These are phyloP conservation scores for Corydoras maculifer DNA, from an alignment of 2,113 vertebrate species.

Conservation along the genomic window DNA sequence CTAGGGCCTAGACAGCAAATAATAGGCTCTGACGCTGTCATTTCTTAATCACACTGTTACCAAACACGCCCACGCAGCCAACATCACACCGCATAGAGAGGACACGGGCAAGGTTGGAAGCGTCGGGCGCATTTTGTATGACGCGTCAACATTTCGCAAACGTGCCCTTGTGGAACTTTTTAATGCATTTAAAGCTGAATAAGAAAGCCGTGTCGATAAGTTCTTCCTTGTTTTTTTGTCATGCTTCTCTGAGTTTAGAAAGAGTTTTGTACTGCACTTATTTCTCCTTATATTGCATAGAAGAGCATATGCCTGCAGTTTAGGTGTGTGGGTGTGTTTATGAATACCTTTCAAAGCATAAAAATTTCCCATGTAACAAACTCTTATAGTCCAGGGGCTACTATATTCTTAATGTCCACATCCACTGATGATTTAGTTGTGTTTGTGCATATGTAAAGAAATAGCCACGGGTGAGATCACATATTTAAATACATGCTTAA, in stretches of 20 bases:
- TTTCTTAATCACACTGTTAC: conserved; percentile 43
- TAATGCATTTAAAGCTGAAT: background rate
- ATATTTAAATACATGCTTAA: background rate
- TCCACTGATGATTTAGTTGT: conserved; percentile 5
- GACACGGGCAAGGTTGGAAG: background rate
- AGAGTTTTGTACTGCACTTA: too few species aligned
- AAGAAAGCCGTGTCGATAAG: background rate
- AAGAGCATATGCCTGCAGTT: background rate
- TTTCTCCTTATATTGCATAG: background rate
- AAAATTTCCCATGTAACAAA: too few species aligned
- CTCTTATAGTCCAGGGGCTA: background rate
- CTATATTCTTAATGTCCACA: too few species aligned
- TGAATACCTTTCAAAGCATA: background rate
- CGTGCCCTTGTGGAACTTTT: background rate
- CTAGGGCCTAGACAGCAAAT: conserved; percentile 43
- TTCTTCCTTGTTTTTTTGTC: background rate
- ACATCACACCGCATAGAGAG: conserved; percentile 1
- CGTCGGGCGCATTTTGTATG: background rate
- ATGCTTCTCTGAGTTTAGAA: background rate
- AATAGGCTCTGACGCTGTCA: conserved; percentile 47
- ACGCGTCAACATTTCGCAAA: background rate
- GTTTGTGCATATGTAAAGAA: conserved; percentile 38
- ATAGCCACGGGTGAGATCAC: background rate
- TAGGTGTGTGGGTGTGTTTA: conserved; percentile 9
- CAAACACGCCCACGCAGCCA: conserved; percentile 32